Evolutionary conservation across 2,888 invertebrate genomes (phyloP), one percentile per base, ranked within the genome.

Genomic region (Spicauda simplicius): DNA sequence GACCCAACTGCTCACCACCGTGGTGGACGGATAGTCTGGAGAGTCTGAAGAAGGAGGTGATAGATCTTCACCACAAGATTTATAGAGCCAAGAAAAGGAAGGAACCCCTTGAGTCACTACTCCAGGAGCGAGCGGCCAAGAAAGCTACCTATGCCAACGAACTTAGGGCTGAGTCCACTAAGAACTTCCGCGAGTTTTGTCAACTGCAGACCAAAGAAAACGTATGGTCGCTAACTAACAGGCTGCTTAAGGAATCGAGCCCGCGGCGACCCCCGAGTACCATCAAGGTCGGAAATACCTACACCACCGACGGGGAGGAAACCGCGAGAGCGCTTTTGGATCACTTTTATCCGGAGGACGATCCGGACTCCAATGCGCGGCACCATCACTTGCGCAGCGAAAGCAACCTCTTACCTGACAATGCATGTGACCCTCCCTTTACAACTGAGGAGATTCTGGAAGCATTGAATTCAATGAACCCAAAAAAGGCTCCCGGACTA

Each of bases 151-250:
- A 30, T 6, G 6, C 2, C 4, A 30, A 6, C 2, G 25, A 30
- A 30, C 25, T 30, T 30, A 2, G 25, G 6, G 6, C 25, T 30
- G 25, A 30, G 6, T 30, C 25, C 37, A 16, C 7, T 14, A 55
- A n/a, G 14, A 20, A 68, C 37, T 73, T 73, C 18, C 11, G 60
- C 1, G 55, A 68, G 0, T 73, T 70, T 37, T 73, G 71, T 53
- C 16, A 62, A 0, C 14, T 58, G 0, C 71, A 65, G n/a, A 30
- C 25, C 25, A 30, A 30, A 6, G 25, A 30, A 6, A 30, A 30
- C 6, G 25, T 30, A 2, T 30, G 73, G 72, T 59, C 70, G 0
- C 41, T 73, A 0, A 73, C 73, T 0, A 73, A 73, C 55, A 20
- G 62, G 0, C 54, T 76, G 0, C 48, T 73, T 2, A 72, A 71